phyloP scores from a whole-genome alignment of 1,140 invertebrate species.

The Eriosoma lanigerum region DNA sequence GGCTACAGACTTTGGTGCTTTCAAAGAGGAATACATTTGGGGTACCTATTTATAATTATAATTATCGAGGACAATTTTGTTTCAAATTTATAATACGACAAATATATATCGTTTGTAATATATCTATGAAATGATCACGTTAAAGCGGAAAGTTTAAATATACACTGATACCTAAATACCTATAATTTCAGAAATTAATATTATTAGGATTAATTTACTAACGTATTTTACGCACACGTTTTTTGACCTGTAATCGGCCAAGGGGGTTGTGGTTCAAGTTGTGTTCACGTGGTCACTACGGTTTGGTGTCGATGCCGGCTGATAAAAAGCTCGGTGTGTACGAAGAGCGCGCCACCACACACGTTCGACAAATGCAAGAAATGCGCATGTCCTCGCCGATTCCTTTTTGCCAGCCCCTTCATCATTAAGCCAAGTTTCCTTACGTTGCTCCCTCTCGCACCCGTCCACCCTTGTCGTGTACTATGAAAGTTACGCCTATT shows the following conservation, averaged over 20 bases:
- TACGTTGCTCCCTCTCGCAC: background rate
- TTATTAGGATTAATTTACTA: too few relatives aligned
- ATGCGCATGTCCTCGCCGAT: constrained; percentile 40
- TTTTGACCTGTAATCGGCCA: background rate
- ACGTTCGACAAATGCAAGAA: background rate
- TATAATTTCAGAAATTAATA: too few relatives aligned
- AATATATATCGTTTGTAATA: too few relatives aligned
- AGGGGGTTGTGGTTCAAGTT: constrained; percentile 38
- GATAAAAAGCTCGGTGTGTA: constrained; percentile 8
- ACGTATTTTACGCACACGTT: background rate
- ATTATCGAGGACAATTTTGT: too few relatives aligned
- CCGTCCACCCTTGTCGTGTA: background rate
- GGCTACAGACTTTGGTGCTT: too few relatives aligned
- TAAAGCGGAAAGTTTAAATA: too few relatives aligned
- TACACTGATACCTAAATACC: too few relatives aligned
- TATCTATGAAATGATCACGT: too few relatives aligned
- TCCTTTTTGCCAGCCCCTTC: constrained; percentile 13
- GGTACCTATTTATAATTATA: too few relatives aligned
- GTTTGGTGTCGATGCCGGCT: background rate
- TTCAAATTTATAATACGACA: too few relatives aligned
- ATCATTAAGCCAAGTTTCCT: constrained; percentile 19
- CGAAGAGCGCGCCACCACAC: constrained; percentile 45
- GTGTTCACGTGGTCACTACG: constrained; percentile 46
- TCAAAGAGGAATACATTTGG: too few relatives aligned
- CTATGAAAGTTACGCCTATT: background rate